Evolutionary conservation across 2,888 invertebrate species (phyloP).

Genomic region (Drosophila mulleri): DNA sequence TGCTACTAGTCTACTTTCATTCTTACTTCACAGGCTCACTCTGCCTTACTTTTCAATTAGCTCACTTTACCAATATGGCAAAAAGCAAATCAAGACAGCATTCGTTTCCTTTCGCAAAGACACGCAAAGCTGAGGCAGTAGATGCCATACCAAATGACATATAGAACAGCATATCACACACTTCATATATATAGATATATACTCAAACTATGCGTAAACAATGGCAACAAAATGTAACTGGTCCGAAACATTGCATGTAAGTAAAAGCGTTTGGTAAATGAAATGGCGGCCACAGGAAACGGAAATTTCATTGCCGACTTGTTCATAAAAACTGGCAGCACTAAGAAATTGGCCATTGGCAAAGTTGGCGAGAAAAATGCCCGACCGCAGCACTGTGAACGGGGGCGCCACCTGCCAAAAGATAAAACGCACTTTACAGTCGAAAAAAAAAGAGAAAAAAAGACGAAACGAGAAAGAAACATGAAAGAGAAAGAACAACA

Average conservation of each 20-base stretch:
- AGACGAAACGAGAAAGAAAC: not conserved
- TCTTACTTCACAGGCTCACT: not conserved
- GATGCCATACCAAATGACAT: not conserved
- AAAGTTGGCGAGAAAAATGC: slow-evolving; percentile 44
- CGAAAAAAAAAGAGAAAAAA: not conserved
- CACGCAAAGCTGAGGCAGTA: not conserved
- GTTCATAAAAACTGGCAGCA: slow-evolving; percentile 56
- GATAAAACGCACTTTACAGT: slow-evolving; percentile 72
- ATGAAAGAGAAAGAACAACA: slow-evolving; percentile 2
- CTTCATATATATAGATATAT: not conserved
- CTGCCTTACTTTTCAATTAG: not conserved
- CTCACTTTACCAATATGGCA: not conserved
- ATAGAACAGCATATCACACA: not conserved
- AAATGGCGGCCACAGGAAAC: slow-evolving; percentile 62
- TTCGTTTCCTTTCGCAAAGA: not conserved
- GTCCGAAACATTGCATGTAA: slow-evolving; percentile 5
- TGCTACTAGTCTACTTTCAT: not conserved
- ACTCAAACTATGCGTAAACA: slow-evolving; percentile 3
- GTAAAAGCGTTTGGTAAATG: slow-evolving; percentile 43
- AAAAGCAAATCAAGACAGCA: slow-evolving; percentile 4
- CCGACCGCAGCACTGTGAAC: not conserved
- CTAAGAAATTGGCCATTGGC: slow-evolving; percentile 62
- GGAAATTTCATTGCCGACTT: slow-evolving; percentile 63
- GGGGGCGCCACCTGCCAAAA: slow-evolving; percentile 52
- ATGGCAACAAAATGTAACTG: slow-evolving; percentile 14